These are phyloP conservation scores for Agonopterix arenella DNA, from an alignment of 2,888 invertebrate genomes.

Conservation along the genomic window DNA sequence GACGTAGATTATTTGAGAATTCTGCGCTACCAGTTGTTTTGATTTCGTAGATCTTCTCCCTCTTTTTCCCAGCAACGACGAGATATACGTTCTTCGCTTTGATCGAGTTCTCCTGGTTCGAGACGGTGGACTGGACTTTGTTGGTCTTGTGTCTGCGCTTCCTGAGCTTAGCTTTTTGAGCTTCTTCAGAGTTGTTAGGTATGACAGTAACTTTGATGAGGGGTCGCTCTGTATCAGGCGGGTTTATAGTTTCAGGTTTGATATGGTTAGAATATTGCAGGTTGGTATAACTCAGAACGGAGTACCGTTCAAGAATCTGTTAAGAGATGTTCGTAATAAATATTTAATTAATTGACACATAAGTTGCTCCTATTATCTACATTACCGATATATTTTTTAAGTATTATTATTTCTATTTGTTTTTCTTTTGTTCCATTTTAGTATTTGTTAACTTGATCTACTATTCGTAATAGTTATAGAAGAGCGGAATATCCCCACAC, in stretches of 20 bases:
- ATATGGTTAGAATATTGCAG: conserved; percentile 9
- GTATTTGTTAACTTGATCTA: too few species aligned
- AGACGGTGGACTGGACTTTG: conserved; percentile 30
- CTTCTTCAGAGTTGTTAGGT: conserved; percentile 28
- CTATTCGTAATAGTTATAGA: too few species aligned
- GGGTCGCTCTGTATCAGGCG: conserved; percentile 26
- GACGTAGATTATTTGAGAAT: conserved; percentile 17
- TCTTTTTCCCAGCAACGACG: conserved; percentile 32
- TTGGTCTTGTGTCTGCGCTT: conserved; percentile 23
- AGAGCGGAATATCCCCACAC: too few species aligned
- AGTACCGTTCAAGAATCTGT: conserved; percentile 31
- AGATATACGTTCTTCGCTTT: conserved; percentile 36
- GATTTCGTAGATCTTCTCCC: conserved; percentile 44
- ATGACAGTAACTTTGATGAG: conserved; percentile 48
- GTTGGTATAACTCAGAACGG: conserved; percentile 24
- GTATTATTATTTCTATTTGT: too few species aligned
- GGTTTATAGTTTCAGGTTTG: background rate
- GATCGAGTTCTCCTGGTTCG: conserved; percentile 38
- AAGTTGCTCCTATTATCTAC: too few species aligned
- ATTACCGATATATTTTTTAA: too few species aligned
- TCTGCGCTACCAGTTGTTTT: conserved; percentile 41
- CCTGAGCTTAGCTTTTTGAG: conserved; percentile 19
- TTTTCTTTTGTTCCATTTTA: too few species aligned
- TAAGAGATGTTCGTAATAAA: background rate
- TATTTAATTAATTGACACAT: too few species aligned